A percentile compares a stretch with the other conserved stretches of the same genome.
phyloP scores from a whole-genome alignment of 2,888 invertebrate species.

The Eristalis intricaria region DNA sequence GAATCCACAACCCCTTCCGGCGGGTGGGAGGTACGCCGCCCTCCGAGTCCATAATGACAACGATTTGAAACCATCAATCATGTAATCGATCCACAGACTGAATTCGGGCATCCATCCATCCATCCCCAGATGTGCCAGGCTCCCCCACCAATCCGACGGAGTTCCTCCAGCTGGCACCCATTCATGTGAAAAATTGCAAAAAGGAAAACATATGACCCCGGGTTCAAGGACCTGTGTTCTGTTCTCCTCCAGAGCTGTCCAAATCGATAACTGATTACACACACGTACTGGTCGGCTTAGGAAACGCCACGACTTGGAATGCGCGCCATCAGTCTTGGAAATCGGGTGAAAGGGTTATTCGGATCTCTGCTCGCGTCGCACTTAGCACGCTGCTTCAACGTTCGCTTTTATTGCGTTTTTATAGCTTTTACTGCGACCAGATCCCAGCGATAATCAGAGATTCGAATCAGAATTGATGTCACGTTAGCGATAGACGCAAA shows the following conservation, averaged over 20 bases:
- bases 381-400: background rate
- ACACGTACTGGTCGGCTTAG: slow-evolving; percentile 31
- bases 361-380: background rate
- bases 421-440: slow-evolving; percentile 11
- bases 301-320: slow-evolving; percentile 8
- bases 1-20: background rate
- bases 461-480: slow-evolving; percentile 12
- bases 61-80: slow-evolving; percentile 50
- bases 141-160: slow-evolving; percentile 7
- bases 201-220: background rate
- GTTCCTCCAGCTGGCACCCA: slow-evolving; percentile 6
- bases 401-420: slow-evolving; percentile 23
- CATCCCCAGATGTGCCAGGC: background rate
- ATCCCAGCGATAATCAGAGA: slow-evolving; percentile 15
- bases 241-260: slow-evolving; percentile 8
- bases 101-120: slow-evolving; percentile 10
- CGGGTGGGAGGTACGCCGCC: too few species aligned
- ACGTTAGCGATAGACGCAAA: slow-evolving; percentile 10
- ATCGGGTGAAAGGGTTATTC: slow-evolving; percentile 7
- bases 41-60: slow-evolving; percentile 17
- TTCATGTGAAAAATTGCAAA: slow-evolving; percentile 54
- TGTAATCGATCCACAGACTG: slow-evolving; percentile 47
- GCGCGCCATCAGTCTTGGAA: slow-evolving; percentile 10
- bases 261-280: slow-evolving; percentile 45
- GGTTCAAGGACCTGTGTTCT: slow-evolving; percentile 35